Percentiles rank a stretch among this genome's conserved stretches.
phyloP scores from a whole-genome alignment of 2,888 invertebrate genomes.

The Halocaridina rubra region DNA sequence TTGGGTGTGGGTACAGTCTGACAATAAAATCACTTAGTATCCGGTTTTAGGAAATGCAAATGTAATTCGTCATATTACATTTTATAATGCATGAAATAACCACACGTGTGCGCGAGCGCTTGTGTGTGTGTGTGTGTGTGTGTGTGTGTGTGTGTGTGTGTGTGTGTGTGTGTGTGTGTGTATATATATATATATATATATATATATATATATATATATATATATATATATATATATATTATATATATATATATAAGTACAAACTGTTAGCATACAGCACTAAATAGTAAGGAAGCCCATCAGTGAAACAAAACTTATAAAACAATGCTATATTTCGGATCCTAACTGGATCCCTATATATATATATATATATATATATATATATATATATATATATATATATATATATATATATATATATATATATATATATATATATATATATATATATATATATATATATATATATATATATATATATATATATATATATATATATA shows the following conservation, averaged over 20 bases:
- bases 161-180: neutral
- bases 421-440: too few relatives aligned
- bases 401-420: too few relatives aligned
- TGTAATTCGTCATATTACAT: too few relatives aligned
- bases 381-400: too few relatives aligned
- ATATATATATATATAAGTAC: neutral
- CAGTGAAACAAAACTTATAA: neutral
- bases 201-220: slow-evolving; percentile 4
- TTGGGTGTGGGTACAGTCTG: too few relatives aligned
- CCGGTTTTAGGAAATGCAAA: too few relatives aligned
- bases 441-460: too few relatives aligned
- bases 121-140: neutral
- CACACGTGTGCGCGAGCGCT: neutral
- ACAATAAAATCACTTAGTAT: too few relatives aligned
- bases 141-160: neutral
- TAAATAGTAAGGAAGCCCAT: neutral
- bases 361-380: neutral
- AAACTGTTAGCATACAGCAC: too few relatives aligned
- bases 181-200: slow-evolving; percentile 6
- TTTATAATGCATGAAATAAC: neutral
- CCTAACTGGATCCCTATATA: neutral
- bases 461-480: too few relatives aligned
- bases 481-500: too few relatives aligned
- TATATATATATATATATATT: neutral
- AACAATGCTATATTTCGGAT: neutral